A percentile compares a stretch with the other conserved stretches of the same genome.
Conservation (phyloP, 1,140 invertebrate genomes). For the Neodiprion lecontei region DNA sequence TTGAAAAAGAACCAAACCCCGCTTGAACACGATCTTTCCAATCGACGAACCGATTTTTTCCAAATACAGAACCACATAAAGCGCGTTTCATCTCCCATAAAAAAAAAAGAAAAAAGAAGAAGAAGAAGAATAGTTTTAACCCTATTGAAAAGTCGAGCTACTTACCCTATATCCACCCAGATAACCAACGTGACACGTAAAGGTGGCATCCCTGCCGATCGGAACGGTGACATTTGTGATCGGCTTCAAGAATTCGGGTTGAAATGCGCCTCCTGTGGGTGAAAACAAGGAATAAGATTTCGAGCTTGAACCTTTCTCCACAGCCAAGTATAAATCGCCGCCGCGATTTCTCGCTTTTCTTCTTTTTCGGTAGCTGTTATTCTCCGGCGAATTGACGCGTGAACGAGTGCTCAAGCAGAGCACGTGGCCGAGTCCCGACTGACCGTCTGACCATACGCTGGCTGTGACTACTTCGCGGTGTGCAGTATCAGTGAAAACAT, state of each 20-base stretch:
- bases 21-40: too few species aligned
- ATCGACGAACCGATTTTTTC: too few species aligned
- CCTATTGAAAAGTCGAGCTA: conserved; percentile 24
- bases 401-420: neutral
- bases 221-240: conserved; percentile 85
- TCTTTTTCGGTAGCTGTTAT: neutral
- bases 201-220: conserved; percentile 84
- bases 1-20: too few species aligned
- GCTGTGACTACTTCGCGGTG: neutral
- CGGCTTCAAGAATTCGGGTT: conserved; percentile 84
- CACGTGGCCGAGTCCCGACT: neutral
- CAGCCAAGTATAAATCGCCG: too few species aligned
- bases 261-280: conserved; percentile 71
- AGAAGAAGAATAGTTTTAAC: too few species aligned
- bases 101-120: too few species aligned
- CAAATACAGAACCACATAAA: too few species aligned
- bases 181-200: conserved; percentile 86
- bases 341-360: neutral
- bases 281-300: conserved; percentile 29
- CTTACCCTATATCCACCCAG: conserved; percentile 90
- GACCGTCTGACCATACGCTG: neutral
- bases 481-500: too few species aligned
- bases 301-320: neutral
- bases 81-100: too few species aligned
- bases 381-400: neutral